Conservation (phyloP, 2,797 vertebrate species). For the Neosalanx taihuensis region DNA sequence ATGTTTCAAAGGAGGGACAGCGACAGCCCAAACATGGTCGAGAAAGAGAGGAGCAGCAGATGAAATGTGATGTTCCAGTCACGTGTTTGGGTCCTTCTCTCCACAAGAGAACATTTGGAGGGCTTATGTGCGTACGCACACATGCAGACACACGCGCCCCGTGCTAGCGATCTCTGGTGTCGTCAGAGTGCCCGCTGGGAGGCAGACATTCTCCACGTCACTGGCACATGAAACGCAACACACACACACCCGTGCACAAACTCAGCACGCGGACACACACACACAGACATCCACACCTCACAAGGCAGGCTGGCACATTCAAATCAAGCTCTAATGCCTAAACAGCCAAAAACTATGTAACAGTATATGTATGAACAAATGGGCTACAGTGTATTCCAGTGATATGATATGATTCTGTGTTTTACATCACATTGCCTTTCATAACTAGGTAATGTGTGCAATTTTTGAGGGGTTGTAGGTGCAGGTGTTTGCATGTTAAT, state of each 20-base stretch:
- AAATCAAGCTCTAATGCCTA: slow-evolving; percentile 17
- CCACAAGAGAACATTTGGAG: slow-evolving; percentile 67
- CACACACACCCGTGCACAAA: background rate
- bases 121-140: slow-evolving; percentile 50
- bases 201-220: slow-evolving; percentile 59
- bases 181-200: slow-evolving; percentile 56
- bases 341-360: slow-evolving; percentile 5
- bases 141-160: slow-evolving; percentile 21
- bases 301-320: slow-evolving; percentile 3
- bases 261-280: background rate
- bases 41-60: slow-evolving; percentile 48
- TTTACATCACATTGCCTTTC: no score
- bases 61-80: slow-evolving; percentile 72
- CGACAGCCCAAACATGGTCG: background rate
- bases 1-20: background rate
- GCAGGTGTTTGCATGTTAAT: background rate
- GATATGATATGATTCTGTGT: no score
- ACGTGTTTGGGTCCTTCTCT: slow-evolving; percentile 65
- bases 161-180: slow-evolving; percentile 37
- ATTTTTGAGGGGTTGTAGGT: background rate
- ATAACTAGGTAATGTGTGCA: background rate
- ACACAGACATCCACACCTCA: slow-evolving; percentile 9
- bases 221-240: background rate
- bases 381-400: no score
- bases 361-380: background rate